Conservation (phyloP, 2,797 vertebrate species). For the Allobates femoralis region DNA sequence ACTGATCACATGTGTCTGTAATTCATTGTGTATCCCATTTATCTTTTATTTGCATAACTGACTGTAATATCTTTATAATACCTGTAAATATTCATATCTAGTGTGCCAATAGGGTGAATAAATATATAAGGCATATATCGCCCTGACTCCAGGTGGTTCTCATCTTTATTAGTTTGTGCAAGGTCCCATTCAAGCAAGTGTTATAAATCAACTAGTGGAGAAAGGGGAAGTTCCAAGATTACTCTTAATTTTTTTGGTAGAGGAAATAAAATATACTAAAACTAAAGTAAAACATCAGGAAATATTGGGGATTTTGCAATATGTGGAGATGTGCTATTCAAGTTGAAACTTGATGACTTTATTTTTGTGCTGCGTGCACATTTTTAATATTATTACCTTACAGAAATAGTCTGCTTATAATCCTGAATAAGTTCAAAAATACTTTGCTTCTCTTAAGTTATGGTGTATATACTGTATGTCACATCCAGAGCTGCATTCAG, state of each 20-base stretch:
- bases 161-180: constrained; percentile 77
- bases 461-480: not conserved
- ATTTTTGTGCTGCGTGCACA: not conserved
- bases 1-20: no score
- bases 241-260: constrained; percentile 19
- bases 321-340: constrained; percentile 1
- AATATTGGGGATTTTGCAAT: constrained; percentile 31
- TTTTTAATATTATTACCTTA: not conserved
- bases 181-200: constrained; percentile 74
- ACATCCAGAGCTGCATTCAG: not conserved
- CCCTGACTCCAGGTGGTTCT: constrained; percentile 75
- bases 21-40: no score
- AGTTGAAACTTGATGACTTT: not conserved
- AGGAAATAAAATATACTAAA: not conserved
- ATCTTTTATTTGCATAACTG: no score
- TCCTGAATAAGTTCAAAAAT: not conserved
- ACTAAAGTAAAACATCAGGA: constrained; percentile 13
- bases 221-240: constrained; percentile 29
- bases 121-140: no score
- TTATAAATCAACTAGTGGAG: constrained; percentile 67
- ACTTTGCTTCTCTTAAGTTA: not conserved
- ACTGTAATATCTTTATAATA: no score
- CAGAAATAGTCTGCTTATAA: not conserved
- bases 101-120: no score
- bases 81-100: no score